These are phyloP conservation scores for Zele albiditarsus DNA, from an alignment of 2,888 invertebrate species.

Conservation along the genomic window DNA sequence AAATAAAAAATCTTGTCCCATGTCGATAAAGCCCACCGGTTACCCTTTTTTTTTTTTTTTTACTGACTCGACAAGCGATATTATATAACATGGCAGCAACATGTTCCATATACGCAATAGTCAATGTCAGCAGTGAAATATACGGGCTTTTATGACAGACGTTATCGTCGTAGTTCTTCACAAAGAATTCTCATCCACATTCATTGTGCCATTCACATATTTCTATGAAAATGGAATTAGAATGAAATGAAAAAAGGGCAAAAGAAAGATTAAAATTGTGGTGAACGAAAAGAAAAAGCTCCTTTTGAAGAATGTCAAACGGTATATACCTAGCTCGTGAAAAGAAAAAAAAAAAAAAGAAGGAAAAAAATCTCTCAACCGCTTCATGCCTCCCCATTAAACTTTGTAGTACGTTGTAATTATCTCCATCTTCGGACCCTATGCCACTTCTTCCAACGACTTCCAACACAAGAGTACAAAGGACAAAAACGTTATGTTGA, in stretches of 20 bases:
- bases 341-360: not conserved
- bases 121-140: conserved; percentile 29
- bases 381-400: conserved; percentile 24
- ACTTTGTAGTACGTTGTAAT: conserved; percentile 22
- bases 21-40: conserved; percentile 14
- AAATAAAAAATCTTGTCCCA: not conserved
- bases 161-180: conserved; percentile 20
- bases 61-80: conserved; percentile 22
- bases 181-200: conserved; percentile 24
- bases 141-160: conserved; percentile 26
- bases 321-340: not conserved
- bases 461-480: not conserved
- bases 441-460: not conserved
- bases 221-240: not conserved
- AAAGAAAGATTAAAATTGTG: not conserved
- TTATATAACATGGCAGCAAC: conserved; percentile 17
- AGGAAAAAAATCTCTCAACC: conserved; percentile 10
- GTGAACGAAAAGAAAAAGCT: not conserved
- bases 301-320: conserved; percentile 16
- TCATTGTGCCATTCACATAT: conserved; percentile 17
- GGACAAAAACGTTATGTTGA: conserved; percentile 18
- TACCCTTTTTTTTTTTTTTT: conserved; percentile 23
- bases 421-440: conserved; percentile 30
- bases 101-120: conserved; percentile 23
- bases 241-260: not conserved